Conservation (phyloP, 2,797 vertebrate species). For the Denticeps clupeoides region DNA sequence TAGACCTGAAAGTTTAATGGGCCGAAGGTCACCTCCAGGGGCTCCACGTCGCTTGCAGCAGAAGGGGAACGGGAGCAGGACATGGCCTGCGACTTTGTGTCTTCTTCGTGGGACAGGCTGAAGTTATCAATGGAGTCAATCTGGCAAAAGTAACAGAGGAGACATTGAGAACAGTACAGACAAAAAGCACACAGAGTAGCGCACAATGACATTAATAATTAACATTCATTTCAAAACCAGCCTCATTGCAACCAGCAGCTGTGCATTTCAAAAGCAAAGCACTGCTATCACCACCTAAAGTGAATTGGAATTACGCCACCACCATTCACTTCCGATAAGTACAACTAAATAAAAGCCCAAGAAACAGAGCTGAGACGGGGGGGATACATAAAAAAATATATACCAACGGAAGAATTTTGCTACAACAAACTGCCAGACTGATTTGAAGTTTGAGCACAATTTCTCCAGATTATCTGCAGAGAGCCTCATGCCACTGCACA, state of each 20-base stretch:
- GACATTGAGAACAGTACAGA: not conserved
- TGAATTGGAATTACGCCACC: not conserved
- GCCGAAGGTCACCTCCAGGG: conserved; percentile 50
- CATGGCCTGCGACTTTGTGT: conserved; percentile 57
- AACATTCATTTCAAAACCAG: too few relatives aligned
- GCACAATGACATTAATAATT: too few relatives aligned
- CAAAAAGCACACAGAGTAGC: not conserved
- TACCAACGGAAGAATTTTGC: not conserved
- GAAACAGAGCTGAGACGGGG: too few relatives aligned
- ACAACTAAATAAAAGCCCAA: too few relatives aligned
- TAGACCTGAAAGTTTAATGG: not conserved
- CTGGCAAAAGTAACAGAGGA: conserved; percentile 43
- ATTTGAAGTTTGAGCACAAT: too few relatives aligned
- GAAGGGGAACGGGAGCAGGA: conserved; percentile 66
- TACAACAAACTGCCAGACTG: too few relatives aligned
- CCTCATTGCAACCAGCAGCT: not conserved
- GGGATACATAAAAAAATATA: not conserved
- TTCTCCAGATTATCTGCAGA: too few relatives aligned
- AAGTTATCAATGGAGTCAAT: conserved; percentile 71
- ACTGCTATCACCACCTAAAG: not conserved
- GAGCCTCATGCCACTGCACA: too few relatives aligned
- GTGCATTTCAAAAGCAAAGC: not conserved
- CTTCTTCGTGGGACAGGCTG: conserved; percentile 60
- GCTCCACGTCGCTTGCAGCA: conserved; percentile 65
- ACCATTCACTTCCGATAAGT: not conserved